phyloP scores from a whole-genome alignment of 2,113 vertebrate species.

The Myxocyprinus asiaticus region DNA sequence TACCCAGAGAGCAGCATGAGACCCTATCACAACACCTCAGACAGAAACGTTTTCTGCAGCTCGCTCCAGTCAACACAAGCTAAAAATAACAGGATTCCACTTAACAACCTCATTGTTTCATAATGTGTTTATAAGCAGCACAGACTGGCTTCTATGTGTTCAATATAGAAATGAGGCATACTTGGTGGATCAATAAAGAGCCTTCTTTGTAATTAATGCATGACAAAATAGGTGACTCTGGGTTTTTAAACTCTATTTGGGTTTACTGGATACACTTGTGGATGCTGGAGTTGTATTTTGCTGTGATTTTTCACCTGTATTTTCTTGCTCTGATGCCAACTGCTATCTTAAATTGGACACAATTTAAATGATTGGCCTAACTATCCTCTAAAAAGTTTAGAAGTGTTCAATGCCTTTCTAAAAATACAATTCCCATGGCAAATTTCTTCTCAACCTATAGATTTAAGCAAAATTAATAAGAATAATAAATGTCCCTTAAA shows the following conservation, averaged over 20 bases:
- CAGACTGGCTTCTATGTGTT: neutral
- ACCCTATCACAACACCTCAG: slow-evolving; percentile 30
- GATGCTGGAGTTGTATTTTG: neutral
- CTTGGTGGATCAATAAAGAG: neutral
- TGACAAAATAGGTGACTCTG: neutral
- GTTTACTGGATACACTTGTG: neutral
- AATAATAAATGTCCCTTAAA: too few species aligned
- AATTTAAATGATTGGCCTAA: too few species aligned
- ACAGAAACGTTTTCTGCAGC: neutral
- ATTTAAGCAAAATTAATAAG: too few species aligned
- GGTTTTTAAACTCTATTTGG: neutral
- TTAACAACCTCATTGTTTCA: slow-evolving; percentile 15
- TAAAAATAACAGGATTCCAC: slow-evolving; percentile 17
- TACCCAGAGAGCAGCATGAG: neutral
- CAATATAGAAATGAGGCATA: neutral
- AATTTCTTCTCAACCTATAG: too few species aligned
- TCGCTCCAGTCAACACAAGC: neutral
- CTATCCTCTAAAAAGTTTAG: too few species aligned
- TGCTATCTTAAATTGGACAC: too few species aligned
- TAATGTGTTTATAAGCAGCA: neutral
- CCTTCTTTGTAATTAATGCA: neutral
- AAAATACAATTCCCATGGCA: too few species aligned
- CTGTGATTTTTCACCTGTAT: too few species aligned
- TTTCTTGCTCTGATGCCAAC: too few species aligned
- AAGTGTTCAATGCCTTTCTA: too few species aligned